Evolutionary conservation across 1,140 invertebrate species (phyloP), one percentile per base, ranked within the genome.

Genomic region (Stenopsyche tienmushanensis): DNA sequence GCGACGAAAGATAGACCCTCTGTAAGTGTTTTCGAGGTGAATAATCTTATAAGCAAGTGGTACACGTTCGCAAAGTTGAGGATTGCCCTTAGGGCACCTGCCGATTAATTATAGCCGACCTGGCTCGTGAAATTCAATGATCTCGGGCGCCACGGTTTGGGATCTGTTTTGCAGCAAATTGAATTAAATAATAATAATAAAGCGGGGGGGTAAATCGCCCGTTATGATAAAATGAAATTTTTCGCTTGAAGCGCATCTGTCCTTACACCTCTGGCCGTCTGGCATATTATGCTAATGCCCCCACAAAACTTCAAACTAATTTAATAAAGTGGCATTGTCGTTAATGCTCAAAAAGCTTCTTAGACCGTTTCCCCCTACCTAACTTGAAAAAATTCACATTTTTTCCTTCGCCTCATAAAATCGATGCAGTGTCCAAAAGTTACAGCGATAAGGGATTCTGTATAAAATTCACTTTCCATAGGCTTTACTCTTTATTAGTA

Each of bases 291-390:
- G 66, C 62, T 69, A 69, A 69, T 69, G 49, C 29, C 52, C 57
- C 55, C 49, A 44, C 62, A 65, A 69, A 69, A 64, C 66, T 69
- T 69, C 57, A 57, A 69, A 69, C 66, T 69, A 69, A 69, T 69
- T 69, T 65, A 69, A 69, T 69, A 69, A 69, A 69, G 66, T 65
- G 62, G 62, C 66, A 63, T 64, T 65, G 57, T 20, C 62, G 62
- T 60, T 69, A 69, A 65, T 69, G 57, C 66, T 21, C 47, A 18
- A 44, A 60, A 60, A 60, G 57, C 42, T 23, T 60, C 9, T 34
- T 39, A 8, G 53, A 17, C 50, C 50, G 25, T 9, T 24, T 24
- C 17, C 39, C 39, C 34, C 5, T 9, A 50, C n/a, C 8, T 21
- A 23, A 39, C n/a, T 21, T 25, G 21, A 5, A 20, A 50, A 50